A percentile compares a stretch with the other conserved stretches of the same genome.
Conservation (phyloP, 2,888 invertebrate genomes). For the Pyralis farinalis region DNA sequence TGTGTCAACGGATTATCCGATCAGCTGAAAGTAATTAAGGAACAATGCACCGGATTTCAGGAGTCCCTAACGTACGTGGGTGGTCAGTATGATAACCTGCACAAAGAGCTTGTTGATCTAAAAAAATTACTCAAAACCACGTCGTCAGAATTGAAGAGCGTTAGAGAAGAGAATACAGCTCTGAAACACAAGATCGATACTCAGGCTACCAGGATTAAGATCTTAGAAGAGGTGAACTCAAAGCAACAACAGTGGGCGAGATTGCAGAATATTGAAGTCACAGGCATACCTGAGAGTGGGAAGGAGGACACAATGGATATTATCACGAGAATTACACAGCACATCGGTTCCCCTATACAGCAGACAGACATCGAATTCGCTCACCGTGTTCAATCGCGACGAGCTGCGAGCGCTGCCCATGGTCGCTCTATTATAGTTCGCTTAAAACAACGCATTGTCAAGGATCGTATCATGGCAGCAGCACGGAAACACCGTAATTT, state of each 20-base stretch:
- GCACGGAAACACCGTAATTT: constrained; percentile 6
- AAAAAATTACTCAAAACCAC: no score
- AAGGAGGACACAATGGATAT: constrained; percentile 1
- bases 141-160: background rate
- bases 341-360: background rate
- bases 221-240: background rate
- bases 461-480: constrained; percentile 10
- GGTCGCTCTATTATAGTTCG: background rate
- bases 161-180: background rate
- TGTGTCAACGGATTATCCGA: no score
- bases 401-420: background rate
- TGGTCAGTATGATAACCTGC: background rate
- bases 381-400: constrained; percentile 4
- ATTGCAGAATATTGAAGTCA: constrained; percentile 7
- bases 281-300: constrained; percentile 6
- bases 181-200: background rate
- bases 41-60: background rate
- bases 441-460: background rate
- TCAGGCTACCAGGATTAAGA: background rate
- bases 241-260: constrained; percentile 9
- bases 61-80: background rate
- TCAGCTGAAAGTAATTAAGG: no score
- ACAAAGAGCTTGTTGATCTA: background rate
- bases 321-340: background rate
- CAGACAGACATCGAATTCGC: constrained; percentile 2